These are phyloP conservation scores for Microctonus brassicae DNA, from an alignment of 2,888 invertebrate species.

Conservation along the genomic window DNA sequence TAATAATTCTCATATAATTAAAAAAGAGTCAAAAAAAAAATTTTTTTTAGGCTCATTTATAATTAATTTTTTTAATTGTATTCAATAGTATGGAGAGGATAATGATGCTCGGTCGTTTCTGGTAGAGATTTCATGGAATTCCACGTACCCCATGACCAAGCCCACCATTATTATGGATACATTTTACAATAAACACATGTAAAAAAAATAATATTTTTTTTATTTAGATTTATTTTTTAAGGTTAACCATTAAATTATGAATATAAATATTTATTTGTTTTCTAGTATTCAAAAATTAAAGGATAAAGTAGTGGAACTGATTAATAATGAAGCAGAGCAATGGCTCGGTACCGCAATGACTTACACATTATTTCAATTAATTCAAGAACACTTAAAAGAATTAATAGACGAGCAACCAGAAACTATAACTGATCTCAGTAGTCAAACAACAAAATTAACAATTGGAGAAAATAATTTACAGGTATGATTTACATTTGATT, in stretches of 20 bases:
- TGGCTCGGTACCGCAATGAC: conserved; percentile 95
- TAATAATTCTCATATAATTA: conserved; percentile 46
- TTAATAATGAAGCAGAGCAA: conserved; percentile 82
- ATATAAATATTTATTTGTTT: conserved; percentile 17
- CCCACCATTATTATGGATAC: conserved; percentile 89
- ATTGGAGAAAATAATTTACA: conserved; percentile 71
- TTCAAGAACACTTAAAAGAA: conserved; percentile 85
- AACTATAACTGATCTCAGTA: conserved; percentile 67
- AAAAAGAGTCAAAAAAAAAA: neutral
- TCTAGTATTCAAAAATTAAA: conserved; percentile 79
- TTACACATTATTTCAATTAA: conserved; percentile 91
- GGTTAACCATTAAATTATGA: no score
- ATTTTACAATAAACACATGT: conserved; percentile 95
- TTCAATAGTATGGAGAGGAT: conserved; percentile 83
- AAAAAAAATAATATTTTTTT: conserved; percentile 73
- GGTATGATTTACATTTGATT: conserved; percentile 47
- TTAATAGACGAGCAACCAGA: conserved; percentile 82
- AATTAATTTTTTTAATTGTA: neutral
- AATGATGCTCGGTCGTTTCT: conserved; percentile 85
- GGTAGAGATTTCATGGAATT: conserved; percentile 89
- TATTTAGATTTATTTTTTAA: no score
- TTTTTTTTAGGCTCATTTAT: neutral
- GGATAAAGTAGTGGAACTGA: conserved; percentile 75
- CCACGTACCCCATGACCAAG: conserved; percentile 86
- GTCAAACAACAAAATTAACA: conserved; percentile 73